Evolutionary conservation across 2,888 invertebrate species (phyloP), one percentile per base, ranked within the genome.

Genomic region (Agrilus cyanescens): DNA sequence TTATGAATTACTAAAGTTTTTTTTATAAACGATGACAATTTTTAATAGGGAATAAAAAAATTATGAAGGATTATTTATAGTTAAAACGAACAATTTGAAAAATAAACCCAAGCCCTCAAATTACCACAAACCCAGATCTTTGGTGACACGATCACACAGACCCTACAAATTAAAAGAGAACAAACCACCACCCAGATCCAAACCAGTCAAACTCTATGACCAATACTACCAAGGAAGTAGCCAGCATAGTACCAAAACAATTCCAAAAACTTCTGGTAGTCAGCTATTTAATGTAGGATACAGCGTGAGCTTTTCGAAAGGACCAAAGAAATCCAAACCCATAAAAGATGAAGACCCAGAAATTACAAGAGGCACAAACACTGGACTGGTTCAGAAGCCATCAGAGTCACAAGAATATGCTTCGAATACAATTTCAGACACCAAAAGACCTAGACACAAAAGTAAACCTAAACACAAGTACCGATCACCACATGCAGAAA

Each of bases 251-350:
- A 10, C 25, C 10, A 25, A 25, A 25, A 25, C 10, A 10, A 10
- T 12, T 4, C 12, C 37, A 30, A 32, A 32, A 15, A 12, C 8
- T 25, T 10, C 25, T 4, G 25, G 10, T 25, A 10, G 10, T 10
- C 53, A 54, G 41, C 50, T 56, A 4, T 60, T 61, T 46, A 61
- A 62, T 40, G 61, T 62, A 0, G 61, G 61, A 2, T 62, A 62
- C 47, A 61, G 60, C 38, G 58, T 62, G 4, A 60, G 59, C 14
- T 60, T 62, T 44, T 56, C 43, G n/a, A 53, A 50, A 14, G 44
- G 38, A 13, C 15, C 45, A 37, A 18, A 46, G 41, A 2, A 35
- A 48, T 7, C 41, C 35, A 16, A 44, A 37, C 25, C 25, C 4
- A 2, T 25, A 25, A 25, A 25, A 12, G 43, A 38, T 14, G 45